Conservation (phyloP, 2,797 vertebrate genomes). For the Megaceryle alcyon region DNA sequence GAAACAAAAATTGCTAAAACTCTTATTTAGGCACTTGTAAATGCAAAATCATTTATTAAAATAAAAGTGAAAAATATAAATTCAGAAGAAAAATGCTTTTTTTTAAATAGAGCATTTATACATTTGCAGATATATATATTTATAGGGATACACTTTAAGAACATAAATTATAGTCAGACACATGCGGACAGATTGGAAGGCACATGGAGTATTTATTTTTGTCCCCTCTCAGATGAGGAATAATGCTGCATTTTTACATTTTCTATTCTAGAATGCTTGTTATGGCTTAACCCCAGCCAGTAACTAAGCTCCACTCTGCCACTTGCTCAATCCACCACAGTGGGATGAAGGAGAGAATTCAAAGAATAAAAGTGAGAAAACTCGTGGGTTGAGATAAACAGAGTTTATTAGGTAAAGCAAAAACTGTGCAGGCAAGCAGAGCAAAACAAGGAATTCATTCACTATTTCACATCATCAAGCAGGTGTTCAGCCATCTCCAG, state of each 20-base stretch:
- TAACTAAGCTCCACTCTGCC: not conserved
- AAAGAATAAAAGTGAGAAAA: not conserved
- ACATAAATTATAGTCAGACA: not conserved
- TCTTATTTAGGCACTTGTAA: not conserved
- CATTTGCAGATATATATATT: not conserved
- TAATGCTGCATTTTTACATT: not conserved
- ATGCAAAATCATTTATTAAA: not conserved
- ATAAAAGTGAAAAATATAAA: not conserved
- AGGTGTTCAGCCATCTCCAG: not conserved
- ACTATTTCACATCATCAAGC: not conserved
- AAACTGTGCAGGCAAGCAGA: not conserved
- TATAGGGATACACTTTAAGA: not conserved
- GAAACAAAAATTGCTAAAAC: not conserved
- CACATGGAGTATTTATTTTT: not conserved
- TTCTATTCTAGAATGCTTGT: not conserved
- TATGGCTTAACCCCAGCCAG: not conserved
- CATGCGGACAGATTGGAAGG: not conserved
- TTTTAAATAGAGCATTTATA: not conserved
- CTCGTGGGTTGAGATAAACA: not conserved
- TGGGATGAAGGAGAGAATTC: not conserved
- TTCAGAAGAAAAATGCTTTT: not conserved
- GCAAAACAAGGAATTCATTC: not conserved
- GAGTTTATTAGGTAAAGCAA: not conserved
- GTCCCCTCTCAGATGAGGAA: not conserved
- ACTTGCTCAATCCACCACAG: not conserved